These are phyloP conservation scores for Eurytoma adleriae DNA, from an alignment of 2,888 invertebrate genomes.

Conservation along the genomic window DNA sequence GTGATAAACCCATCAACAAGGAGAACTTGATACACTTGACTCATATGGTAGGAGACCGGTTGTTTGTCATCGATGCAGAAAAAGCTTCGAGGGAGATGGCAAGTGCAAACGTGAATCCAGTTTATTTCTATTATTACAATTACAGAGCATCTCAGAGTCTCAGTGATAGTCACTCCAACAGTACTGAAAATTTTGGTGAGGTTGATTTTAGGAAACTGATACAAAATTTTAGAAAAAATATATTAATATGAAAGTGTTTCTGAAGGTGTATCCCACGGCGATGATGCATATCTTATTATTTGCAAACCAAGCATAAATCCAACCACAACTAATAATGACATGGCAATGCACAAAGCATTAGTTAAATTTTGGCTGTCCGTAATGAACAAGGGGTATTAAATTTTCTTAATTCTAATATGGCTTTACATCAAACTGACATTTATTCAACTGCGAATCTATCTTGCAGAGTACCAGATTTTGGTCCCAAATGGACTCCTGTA, in stretches of 20 bases:
- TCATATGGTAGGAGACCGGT: slow-evolving; percentile 81
- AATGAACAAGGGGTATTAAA: slow-evolving; percentile 1
- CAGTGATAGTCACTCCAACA: slow-evolving; percentile 77
- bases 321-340: neutral
- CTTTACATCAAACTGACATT: no score
- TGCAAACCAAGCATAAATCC: neutral
- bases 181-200: slow-evolving; percentile 79
- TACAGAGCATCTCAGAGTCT: slow-evolving; percentile 80
- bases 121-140: slow-evolving; percentile 81
- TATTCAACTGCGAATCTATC: neutral
- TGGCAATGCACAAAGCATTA: slow-evolving; percentile 20
- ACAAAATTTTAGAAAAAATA: neutral
- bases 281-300: slow-evolving; percentile 32
- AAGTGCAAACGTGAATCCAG: slow-evolving; percentile 78
- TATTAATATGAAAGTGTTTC: slow-evolving; percentile 60
- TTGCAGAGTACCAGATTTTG: slow-evolving; percentile 19
- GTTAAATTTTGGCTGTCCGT: slow-evolving; percentile 31
- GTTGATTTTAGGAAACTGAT: neutral
- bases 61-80: slow-evolving; percentile 80
- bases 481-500: slow-evolving; percentile 1
- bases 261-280: slow-evolving; percentile 64
- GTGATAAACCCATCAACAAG: slow-evolving; percentile 77
- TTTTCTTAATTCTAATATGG: no score
- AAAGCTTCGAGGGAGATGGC: slow-evolving; percentile 80
- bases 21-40: slow-evolving; percentile 61